These are phyloP conservation scores for Syrphus vitripennis DNA, from an alignment of 2,888 invertebrate genomes.

Conservation along the genomic window DNA sequence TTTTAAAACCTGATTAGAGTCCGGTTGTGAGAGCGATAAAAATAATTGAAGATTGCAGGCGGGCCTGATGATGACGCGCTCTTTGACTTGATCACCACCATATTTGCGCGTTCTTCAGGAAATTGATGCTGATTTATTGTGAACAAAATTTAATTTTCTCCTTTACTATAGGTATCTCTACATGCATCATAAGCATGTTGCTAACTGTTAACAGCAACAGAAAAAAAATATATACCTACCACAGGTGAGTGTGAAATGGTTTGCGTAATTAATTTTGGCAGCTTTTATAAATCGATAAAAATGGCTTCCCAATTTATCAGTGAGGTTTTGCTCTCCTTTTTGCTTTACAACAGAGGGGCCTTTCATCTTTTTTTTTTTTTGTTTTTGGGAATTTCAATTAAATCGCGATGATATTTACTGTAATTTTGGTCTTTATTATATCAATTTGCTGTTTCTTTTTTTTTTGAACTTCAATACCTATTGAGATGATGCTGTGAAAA, in stretches of 20 bases:
- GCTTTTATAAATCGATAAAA: constrained; percentile 23
- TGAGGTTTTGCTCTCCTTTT: neutral
- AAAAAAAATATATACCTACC: neutral
- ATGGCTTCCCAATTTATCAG: constrained; percentile 2
- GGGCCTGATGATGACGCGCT: constrained; percentile 18
- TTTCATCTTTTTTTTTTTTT: too few relatives aligned
- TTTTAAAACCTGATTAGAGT: constrained; percentile 15
- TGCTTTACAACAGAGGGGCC: too few relatives aligned
- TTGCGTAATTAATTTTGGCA: constrained; percentile 4
- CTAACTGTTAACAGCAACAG: neutral
- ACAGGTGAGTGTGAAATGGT: neutral
- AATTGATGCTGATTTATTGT: constrained; percentile 21
- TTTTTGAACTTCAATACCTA: neutral
- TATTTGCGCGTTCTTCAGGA: neutral
- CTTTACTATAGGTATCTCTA: too few relatives aligned
- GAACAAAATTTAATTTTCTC: constrained; percentile 13
- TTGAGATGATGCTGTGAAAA: neutral
- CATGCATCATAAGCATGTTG: too few relatives aligned
- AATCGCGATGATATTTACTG: constrained; percentile 8
- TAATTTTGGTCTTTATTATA: neutral
- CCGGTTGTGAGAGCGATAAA: constrained; percentile 7
- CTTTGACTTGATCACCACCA: constrained; percentile 15
- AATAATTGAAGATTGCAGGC: constrained; percentile 32
- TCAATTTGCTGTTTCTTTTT: neutral
- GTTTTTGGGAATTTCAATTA: constrained; percentile 24